Evolutionary conservation across 2,888 invertebrate species (phyloP).

Genomic region (Agrochola lota): DNA sequence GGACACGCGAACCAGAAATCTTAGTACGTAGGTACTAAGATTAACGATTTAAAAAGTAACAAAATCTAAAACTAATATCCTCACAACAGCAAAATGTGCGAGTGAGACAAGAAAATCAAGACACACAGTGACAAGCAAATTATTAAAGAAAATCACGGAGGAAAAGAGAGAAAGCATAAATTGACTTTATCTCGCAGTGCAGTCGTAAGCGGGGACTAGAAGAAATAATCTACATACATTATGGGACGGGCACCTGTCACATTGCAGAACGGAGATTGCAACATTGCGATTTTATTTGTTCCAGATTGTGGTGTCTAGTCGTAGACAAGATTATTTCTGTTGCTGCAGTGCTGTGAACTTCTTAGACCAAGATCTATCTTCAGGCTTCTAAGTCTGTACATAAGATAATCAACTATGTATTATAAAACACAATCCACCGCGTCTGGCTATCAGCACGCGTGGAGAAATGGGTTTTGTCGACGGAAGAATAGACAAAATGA

Average conservation of each 20-base stretch:
- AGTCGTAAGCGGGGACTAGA: slow-evolving; percentile 47
- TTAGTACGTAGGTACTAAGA: too few species aligned
- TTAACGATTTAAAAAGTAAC: too few species aligned
- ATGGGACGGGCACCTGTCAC: slow-evolving; percentile 55
- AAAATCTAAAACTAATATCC: not conserved
- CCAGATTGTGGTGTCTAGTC: not conserved
- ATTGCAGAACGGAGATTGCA: slow-evolving; percentile 38
- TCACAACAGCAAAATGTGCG: not conserved
- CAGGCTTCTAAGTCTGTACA: not conserved
- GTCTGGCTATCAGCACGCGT: too few species aligned
- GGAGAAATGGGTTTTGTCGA: too few species aligned
- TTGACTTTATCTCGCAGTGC: slow-evolving; percentile 48
- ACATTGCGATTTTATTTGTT: slow-evolving; percentile 41
- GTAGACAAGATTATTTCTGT: slow-evolving; percentile 15
- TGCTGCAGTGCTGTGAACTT: not conserved
- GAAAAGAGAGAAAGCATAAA: slow-evolving; percentile 44
- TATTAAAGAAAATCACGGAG: slow-evolving; percentile 38
- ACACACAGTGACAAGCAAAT: slow-evolving; percentile 20
- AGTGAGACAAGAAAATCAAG: slow-evolving; percentile 29
- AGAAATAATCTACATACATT: slow-evolving; percentile 59
- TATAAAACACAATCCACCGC: too few species aligned
- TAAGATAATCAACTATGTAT: too few species aligned
- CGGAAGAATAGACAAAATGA: too few species aligned
- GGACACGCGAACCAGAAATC: not conserved
- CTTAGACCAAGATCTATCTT: not conserved